Evolutionary conservation across 2,113 vertebrate species (phyloP), one percentile per base, ranked within the genome.

Genomic region (Porphyrio hochstetteri): DNA sequence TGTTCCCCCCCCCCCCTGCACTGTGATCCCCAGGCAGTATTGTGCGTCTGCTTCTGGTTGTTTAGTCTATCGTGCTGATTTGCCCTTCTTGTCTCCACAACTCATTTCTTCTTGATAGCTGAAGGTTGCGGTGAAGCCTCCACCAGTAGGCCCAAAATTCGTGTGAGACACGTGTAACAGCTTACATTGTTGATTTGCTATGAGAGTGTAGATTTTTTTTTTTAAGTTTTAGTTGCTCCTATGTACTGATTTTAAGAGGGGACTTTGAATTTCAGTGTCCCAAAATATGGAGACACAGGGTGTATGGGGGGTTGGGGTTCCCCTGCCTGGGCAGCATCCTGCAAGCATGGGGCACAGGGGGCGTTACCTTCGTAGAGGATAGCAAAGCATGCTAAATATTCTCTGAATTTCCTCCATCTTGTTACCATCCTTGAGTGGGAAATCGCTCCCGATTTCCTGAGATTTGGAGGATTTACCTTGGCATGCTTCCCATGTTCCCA

Each of bases 311-410:
- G 23, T 35, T 38, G 25, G 29, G 27, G 50, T 82, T 38, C 16
- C 38, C 61, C 44, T 88, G 50, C 50, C 50, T 1, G 1, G 10
- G 53, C 72, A 38, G 53, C n/a, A 52, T 12, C 44, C 25, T 13
- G 15, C 14, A 65, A 21, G 29, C 5, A 2, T 2, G 0, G 19
- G 29, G 31, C 13, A 71, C 27, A 72, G 48, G n/a, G 36, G 28
- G 16, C 11, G 90, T 46, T 48, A 63, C 88, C 40, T 91, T 72
- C 36, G 38, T 13, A n/a, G 64, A 74, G 56, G 21, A 91, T 69
- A 75, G 55, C 20, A 42, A 82, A 82, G 70, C 61, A 79, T 55
- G 56, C 77, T 80, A 93, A 95, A 52, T 79, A 96, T 92, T 88
- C 53, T 78, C 86, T 82, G 74, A 27, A 76, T 95, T 96, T 96